Evolutionary conservation across 1,140 invertebrate species (phyloP).

Genomic region (Batillaria attramentaria): DNA sequence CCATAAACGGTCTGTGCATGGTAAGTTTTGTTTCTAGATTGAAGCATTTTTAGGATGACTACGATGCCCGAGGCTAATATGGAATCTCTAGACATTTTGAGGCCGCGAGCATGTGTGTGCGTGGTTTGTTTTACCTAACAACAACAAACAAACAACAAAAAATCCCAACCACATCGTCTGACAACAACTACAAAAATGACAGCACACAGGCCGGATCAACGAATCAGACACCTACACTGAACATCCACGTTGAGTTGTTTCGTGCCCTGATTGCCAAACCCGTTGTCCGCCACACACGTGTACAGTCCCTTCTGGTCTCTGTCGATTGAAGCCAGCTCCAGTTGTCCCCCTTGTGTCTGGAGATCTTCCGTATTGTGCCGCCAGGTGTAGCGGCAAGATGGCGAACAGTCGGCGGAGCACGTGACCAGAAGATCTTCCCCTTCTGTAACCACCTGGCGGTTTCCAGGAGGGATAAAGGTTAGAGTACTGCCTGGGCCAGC

Average conservation of each 20-base stretch:
- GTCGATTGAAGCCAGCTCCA: conserved; percentile 21
- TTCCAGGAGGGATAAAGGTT: conserved; percentile 17
- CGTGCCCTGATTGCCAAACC: conserved; percentile 28
- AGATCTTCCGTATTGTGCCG: conserved; percentile 1
- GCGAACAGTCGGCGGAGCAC: conserved; percentile 25
- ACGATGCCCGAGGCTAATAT: too few relatives aligned
- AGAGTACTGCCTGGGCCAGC: conserved; percentile 23
- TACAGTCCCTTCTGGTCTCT: conserved; percentile 19
- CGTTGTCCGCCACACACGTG: conserved; percentile 35
- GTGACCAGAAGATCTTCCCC: conserved; percentile 6
- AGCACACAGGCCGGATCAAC: not conserved
- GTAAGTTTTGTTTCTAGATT: too few relatives aligned
- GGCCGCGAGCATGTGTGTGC: too few relatives aligned
- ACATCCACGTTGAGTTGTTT: conserved; percentile 25
- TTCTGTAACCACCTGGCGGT: conserved; percentile 10
- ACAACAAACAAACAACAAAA: too few relatives aligned
- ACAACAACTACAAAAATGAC: not conserved
- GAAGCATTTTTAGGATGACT: too few relatives aligned
- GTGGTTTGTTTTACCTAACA: too few relatives aligned
- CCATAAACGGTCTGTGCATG: too few relatives aligned
- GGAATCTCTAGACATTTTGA: too few relatives aligned
- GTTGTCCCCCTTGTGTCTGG: not conserved
- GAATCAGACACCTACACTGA: conserved; percentile 30
- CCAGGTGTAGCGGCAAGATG: conserved; percentile 23
- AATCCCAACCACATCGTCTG: too few relatives aligned